phyloP scores from a whole-genome alignment of 1,140 invertebrate genomes.

The Neoseiulus cucumeris region DNA sequence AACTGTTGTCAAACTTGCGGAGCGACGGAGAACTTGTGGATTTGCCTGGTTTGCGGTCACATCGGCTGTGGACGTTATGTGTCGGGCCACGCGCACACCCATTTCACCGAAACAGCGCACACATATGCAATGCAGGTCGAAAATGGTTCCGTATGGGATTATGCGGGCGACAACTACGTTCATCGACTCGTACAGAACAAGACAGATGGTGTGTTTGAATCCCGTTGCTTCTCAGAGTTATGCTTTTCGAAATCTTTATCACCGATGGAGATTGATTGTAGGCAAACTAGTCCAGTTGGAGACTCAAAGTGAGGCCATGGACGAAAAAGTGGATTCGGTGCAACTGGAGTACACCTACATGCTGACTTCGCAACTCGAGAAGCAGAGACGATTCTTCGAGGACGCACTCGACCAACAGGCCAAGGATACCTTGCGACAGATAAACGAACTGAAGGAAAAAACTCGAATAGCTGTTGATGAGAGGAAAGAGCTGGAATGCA shows the following conservation, averaged over 20 bases:
- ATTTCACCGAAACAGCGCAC: constrained; percentile 84
- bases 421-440: constrained; percentile 39
- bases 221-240: constrained; percentile 25
- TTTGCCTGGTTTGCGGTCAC: constrained; percentile 94
- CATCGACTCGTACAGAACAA: constrained; percentile 89
- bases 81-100: constrained; percentile 49
- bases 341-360: constrained; percentile 68
- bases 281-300: constrained; percentile 1
- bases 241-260: neutral
- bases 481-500: neutral
- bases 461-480: constrained; percentile 35
- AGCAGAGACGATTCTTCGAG: constrained; percentile 79
- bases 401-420: constrained; percentile 50
- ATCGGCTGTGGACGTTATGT: constrained; percentile 80
- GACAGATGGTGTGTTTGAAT: constrained; percentile 87
- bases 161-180: constrained; percentile 91
- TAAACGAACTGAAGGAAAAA: constrained; percentile 32
- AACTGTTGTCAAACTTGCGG: constrained; percentile 9
- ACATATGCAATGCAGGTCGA: constrained; percentile 82
- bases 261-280: neutral
- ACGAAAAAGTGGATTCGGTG: constrained; percentile 22
- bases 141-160: constrained; percentile 94
- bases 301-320: neutral
- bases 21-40: constrained; percentile 64
- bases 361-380: constrained; percentile 86